These are phyloP conservation scores for Drosophila atripex DNA, from an alignment of 2,888 invertebrate genomes.

Conservation along the genomic window DNA sequence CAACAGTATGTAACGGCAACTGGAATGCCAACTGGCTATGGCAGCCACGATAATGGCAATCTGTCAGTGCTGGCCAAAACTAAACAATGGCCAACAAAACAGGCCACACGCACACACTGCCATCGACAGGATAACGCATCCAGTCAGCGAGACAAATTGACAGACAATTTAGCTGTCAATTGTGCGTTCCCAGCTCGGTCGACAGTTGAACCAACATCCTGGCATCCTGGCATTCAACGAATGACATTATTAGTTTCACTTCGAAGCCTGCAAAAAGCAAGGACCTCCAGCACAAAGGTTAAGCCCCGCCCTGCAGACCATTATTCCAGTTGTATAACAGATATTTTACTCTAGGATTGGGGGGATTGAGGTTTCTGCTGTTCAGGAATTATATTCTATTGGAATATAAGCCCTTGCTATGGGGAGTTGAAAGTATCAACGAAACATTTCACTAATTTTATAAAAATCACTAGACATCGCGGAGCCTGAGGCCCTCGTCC, in stretches of 20 bases:
- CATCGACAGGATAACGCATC: constrained; percentile 49
- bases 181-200: constrained; percentile 56
- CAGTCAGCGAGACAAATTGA: constrained; percentile 76
- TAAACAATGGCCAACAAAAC: constrained; percentile 45
- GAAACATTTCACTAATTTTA: no score
- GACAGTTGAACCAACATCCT: constrained; percentile 41
- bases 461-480: not conserved
- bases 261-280: constrained; percentile 2
- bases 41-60: constrained; percentile 37
- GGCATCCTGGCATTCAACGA: constrained; percentile 21
- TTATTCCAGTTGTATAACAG: not conserved
- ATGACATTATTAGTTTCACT: constrained; percentile 44
- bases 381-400: constrained; percentile 1
- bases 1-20: constrained; percentile 48
- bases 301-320: constrained; percentile 11
- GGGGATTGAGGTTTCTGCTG: not conserved
- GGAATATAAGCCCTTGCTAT: not conserved
- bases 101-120: constrained; percentile 18
- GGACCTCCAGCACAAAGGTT: constrained; percentile 11
- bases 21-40: constrained; percentile 10
- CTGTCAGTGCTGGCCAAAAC: constrained; percentile 63
- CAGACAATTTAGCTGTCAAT: constrained; percentile 79
- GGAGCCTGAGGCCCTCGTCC: not conserved
- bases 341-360: constrained; percentile 1
- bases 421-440: no score